Evolutionary conservation across 1,140 invertebrate genomes (phyloP).

Genomic region (Lordiphosa mommai): DNA sequence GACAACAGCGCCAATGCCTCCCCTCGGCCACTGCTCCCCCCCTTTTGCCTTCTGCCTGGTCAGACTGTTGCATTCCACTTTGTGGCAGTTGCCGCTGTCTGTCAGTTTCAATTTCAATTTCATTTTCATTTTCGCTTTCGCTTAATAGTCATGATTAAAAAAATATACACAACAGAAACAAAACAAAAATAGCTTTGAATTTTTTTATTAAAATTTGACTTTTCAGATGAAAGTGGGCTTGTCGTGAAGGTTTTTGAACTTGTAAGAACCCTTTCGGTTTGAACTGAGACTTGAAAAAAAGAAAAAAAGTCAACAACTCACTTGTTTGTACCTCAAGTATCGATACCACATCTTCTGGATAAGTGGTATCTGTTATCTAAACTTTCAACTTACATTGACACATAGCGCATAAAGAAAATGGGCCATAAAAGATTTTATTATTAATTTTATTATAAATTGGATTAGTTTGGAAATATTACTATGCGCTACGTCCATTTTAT

Average conservation of each 20-base stretch:
- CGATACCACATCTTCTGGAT: too few species aligned
- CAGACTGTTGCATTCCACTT: constrained; percentile 17
- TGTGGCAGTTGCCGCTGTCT: constrained; percentile 5
- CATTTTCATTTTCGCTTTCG: constrained; percentile 26
- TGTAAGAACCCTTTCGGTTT: too few species aligned
- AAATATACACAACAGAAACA: not conserved
- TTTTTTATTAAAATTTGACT: not conserved
- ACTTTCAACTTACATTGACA: too few species aligned
- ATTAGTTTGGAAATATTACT: too few species aligned
- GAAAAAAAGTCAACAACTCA: too few species aligned
- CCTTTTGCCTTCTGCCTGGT: not conserved
- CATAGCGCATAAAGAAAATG: too few species aligned
- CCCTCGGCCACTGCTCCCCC: not conserved
- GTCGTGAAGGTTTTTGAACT: not conserved
- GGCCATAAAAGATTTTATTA: too few species aligned
- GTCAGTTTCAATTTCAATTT: constrained; percentile 31
- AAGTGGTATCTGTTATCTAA: too few species aligned
- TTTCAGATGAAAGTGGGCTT: not conserved
- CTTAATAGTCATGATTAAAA: constrained; percentile 1
- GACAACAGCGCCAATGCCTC: not conserved
- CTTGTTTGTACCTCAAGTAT: too few species aligned
- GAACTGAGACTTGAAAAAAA: too few species aligned
- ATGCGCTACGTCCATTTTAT: too few species aligned
- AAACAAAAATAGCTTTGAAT: not conserved
- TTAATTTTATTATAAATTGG: too few species aligned